Evolutionary conservation across 2,888 invertebrate species (phyloP).

Genomic region (Drosophila suboccidentalis): DNA sequence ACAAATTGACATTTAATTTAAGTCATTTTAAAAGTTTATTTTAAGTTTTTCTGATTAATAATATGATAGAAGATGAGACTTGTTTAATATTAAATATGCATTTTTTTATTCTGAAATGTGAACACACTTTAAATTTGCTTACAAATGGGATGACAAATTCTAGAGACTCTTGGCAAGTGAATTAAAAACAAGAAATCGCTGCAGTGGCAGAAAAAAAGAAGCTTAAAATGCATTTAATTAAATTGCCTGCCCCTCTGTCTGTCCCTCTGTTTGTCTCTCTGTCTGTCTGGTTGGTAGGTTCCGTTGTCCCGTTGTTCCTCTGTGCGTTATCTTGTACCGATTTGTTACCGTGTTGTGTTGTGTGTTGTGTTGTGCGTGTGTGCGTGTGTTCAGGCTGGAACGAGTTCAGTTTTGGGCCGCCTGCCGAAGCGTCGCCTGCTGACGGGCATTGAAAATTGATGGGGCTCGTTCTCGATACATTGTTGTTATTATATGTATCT

Average conservation of each 20-base stretch:
- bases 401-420: constrained; percentile 37
- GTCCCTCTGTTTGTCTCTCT: background rate
- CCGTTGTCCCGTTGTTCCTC: constrained; percentile 23
- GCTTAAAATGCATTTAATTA: constrained; percentile 73
- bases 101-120: too few relatives aligned
- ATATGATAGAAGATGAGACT: too few relatives aligned
- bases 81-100: too few relatives aligned
- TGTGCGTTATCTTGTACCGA: constrained; percentile 24
- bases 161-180: constrained; percentile 10
- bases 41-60: too few relatives aligned
- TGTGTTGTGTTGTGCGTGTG: background rate
- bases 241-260: constrained; percentile 43
- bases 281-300: constrained; percentile 4
- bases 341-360: constrained; percentile 1
- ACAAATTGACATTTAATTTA: too few relatives aligned
- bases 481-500: constrained; percentile 40
- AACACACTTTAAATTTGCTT: too few relatives aligned
- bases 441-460: constrained; percentile 75
- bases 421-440: constrained; percentile 29
- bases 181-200: constrained; percentile 39
- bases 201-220: constrained; percentile 53
- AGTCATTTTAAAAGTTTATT: too few relatives aligned
- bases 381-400: constrained; percentile 25
- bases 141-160: constrained; percentile 15
- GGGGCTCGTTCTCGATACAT: constrained; percentile 51